Conservation (phyloP, 1,140 invertebrate genomes). For the Oscheius sp. region DNA sequence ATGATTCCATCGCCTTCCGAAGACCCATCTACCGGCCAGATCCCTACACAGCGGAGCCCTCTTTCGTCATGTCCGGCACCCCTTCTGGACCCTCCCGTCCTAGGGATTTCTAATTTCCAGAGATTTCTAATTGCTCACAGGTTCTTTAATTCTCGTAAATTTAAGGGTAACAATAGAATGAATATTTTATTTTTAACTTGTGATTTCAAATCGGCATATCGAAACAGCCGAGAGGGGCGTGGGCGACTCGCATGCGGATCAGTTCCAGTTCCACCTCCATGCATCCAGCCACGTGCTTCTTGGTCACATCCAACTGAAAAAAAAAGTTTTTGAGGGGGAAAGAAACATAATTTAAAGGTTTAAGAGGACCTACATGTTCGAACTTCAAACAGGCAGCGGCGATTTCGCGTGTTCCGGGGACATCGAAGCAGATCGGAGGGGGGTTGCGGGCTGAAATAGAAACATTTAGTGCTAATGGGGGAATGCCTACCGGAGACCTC, state of each 20-base stretch:
- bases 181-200: too few species aligned
- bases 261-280: constrained; percentile 30
- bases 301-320: constrained; percentile 23
- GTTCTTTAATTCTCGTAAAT: too few species aligned
- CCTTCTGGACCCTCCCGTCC: constrained; percentile 5
- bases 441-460: constrained; percentile 24
- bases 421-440: constrained; percentile 24
- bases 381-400: constrained; percentile 25
- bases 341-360: background rate
- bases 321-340: background rate
- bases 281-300: constrained; percentile 15
- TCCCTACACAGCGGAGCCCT: background rate
- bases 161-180: too few species aligned
- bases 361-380: constrained; percentile 7
- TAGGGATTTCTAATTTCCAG: background rate
- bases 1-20: background rate
- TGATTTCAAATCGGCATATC: constrained; percentile 29
- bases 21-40: background rate
- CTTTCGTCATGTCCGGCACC: constrained; percentile 20
- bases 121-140: too few species aligned
- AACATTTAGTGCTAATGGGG: background rate
- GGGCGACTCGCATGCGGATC: constrained; percentile 11
- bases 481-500: constrained; percentile 22
- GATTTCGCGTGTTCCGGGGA: constrained; percentile 12
- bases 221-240: constrained; percentile 21